Conservation (phyloP, 2,888 invertebrate genomes). For the Leucophora obtusa region DNA sequence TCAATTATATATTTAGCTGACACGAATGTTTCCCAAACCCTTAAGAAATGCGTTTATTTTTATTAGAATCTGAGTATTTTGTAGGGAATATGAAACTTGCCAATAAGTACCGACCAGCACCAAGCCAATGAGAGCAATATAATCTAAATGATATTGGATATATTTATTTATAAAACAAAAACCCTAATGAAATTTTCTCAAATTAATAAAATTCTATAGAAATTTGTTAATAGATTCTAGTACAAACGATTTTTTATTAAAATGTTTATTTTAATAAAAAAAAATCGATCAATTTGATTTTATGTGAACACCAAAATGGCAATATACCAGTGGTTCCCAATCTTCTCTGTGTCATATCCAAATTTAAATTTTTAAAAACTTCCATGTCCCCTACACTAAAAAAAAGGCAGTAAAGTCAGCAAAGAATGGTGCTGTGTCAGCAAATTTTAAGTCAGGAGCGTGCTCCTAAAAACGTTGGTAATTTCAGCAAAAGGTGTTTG, state of each 20-base stretch:
- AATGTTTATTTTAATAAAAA: slow-evolving; percentile 26
- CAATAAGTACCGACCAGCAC: not conserved
- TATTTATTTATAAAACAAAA: not conserved
- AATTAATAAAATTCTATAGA: slow-evolving; percentile 49
- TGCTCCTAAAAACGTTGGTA: too few species aligned
- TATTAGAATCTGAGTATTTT: slow-evolving; percentile 33
- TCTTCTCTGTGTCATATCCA: too few species aligned
- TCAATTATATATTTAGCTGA: not conserved
- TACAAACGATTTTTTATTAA: slow-evolving; percentile 1
- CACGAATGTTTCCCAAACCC: not conserved
- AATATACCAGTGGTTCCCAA: not conserved
- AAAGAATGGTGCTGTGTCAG: too few species aligned
- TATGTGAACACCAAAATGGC: not conserved
- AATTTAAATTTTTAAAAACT: too few species aligned
- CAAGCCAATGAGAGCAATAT: not conserved
- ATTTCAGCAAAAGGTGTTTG: too few species aligned
- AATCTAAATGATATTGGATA: slow-evolving; percentile 35
- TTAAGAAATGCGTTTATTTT: slow-evolving; percentile 40
- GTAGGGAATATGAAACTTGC: slow-evolving; percentile 31
- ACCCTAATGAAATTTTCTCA: slow-evolving; percentile 37
- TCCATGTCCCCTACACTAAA: too few species aligned
- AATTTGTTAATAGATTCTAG: slow-evolving; percentile 12
- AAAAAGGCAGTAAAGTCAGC: too few species aligned
- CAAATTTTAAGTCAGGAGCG: too few species aligned
- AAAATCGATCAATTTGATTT: slow-evolving; percentile 8